Base-by-base conservation (phyloP, 2,888 invertebrate species). In the Ceramica pisi region DNA sequence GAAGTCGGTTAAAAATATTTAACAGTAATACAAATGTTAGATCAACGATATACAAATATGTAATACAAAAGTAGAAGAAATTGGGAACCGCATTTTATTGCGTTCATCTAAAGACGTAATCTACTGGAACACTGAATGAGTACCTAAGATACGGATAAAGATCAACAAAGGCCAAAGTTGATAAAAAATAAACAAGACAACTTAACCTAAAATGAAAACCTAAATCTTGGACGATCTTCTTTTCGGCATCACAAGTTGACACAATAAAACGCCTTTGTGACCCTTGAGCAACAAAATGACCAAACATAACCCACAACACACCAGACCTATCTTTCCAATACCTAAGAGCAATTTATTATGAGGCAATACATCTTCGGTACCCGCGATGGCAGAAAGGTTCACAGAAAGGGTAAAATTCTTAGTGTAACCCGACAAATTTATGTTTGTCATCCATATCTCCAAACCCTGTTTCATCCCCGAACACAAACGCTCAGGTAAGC, bases 401-500 rank as follows among this genome's bases (percentile, higher is more conserved):
- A 60, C 59, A 78, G 83, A 85, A 89, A 87, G 84, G 88, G 88
- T 88, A 84, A 84, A 84, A 86, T 84, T 84, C 81, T 75, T 77
- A 82, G 78, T 76, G 71, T 72, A 70, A 74, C 75, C 80, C 66
- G 63, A 84, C 87, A 80, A 88, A 85, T 78, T 86, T 87, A 81
- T 67, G 59, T 83, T 76, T 83, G 73, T 81, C 79, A 75, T 65
- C 75, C 70, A 84, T 70, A 80, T 71, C 65, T 59, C 48, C 64
- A 62, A 68, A 61, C 50, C 50, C 56, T 82, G 76, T 78, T 78
- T 81, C 74, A 74, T 62, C 41, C 59, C 23, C 57, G 38, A 75
- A 78, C 70, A 50, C 61, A 69, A 75, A 80, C 56, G 62, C 70
- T 67, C 51, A 78, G 71, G 70, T 76, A 62, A 71, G 50, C 38